These are phyloP conservation scores for Styela clava DNA, from an alignment of 23 tunicate genomes.

Conservation along the genomic window DNA sequence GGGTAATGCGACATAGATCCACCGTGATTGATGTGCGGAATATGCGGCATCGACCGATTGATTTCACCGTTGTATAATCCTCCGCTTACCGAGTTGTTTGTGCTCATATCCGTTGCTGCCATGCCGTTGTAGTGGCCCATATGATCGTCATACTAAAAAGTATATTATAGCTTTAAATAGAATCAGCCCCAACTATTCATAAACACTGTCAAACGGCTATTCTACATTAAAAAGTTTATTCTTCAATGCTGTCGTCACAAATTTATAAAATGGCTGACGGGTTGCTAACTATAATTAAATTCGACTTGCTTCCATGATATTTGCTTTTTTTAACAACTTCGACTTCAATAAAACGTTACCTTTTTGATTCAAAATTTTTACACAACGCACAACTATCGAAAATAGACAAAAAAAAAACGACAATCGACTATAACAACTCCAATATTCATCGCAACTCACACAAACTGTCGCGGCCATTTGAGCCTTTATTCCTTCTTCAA, in stretches of 20 bases:
- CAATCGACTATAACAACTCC: no score
- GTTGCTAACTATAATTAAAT: no score
- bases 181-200: neutral
- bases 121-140: slow-evolving; percentile 79
- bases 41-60: slow-evolving; percentile 67
- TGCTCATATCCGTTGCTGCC: slow-evolving; percentile 45
- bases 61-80: slow-evolving; percentile 83
- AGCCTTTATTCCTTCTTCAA: neutral
- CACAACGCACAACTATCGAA: no score
- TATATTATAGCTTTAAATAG: neutral
- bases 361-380: no score
- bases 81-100: slow-evolving; percentile 46
- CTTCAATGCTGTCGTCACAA: no score
- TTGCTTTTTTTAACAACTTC: no score
- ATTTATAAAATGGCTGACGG: no score
- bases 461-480: slow-evolving; percentile 36
- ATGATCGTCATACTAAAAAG: slow-evolving; percentile 70
- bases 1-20: slow-evolving; percentile 41
- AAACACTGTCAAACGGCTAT: neutral
- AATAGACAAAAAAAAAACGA: no score
- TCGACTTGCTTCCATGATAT: no score
- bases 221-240: no score
- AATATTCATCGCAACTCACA: slow-evolving; percentile 26
- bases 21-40: slow-evolving; percentile 64
- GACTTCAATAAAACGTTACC: no score